These are phyloP conservation scores for Meloidogyne exigua DNA, from an alignment of 1,140 invertebrate species.

Conservation along the genomic window DNA sequence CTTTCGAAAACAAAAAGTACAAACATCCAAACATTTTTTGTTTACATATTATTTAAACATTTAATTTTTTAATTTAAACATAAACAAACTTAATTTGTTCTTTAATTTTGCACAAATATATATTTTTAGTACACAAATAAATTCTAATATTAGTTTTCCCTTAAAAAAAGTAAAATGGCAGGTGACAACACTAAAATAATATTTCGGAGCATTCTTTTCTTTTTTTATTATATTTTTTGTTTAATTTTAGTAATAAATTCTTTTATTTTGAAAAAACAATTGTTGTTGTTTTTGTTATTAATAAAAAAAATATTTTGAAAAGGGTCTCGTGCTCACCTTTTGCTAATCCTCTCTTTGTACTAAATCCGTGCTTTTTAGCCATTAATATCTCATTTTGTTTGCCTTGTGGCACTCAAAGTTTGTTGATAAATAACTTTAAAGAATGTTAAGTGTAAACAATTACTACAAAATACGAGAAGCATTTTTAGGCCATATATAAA, in stretches of 20 bases:
- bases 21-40: background rate
- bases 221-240: background rate
- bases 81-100: background rate
- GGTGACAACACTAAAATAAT: background rate
- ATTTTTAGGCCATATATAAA: background rate
- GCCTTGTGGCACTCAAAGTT: background rate
- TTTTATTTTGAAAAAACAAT: background rate
- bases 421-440: background rate
- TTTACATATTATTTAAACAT: background rate
- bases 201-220: background rate
- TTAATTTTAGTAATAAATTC: background rate
- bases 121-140: background rate
- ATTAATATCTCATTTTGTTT: background rate
- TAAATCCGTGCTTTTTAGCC: background rate
- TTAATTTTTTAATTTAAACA: background rate
- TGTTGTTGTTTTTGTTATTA: constrained; percentile 1
- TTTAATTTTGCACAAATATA: background rate
- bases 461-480: background rate
- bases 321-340: background rate
- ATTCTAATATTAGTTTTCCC: background rate
- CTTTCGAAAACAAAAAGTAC: background rate
- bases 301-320: background rate
- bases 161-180: background rate
- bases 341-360: background rate
- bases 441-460: no score